phyloP scores from a whole-genome alignment of 2,113 vertebrate species.

The Xiphias gladius region DNA sequence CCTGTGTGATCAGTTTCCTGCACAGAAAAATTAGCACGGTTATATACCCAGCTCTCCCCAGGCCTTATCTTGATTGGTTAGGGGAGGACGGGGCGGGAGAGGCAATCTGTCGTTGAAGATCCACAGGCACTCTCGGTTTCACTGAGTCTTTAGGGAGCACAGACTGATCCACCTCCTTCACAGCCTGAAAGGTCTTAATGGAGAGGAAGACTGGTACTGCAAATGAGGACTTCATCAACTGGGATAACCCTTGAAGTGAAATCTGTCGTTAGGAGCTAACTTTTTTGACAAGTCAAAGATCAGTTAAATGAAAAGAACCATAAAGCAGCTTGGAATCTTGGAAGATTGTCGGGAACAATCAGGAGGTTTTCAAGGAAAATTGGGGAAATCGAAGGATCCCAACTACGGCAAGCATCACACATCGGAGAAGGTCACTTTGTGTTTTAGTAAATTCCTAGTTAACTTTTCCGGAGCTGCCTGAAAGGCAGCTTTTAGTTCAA shows the following conservation, averaged over 20 bases:
- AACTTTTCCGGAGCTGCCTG: neutral
- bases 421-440: neutral
- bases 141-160: slow-evolving; percentile 41
- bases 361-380: neutral
- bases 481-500: neutral
- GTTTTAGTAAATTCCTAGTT: neutral
- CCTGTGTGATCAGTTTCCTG: slow-evolving; percentile 43
- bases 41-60: slow-evolving; percentile 40
- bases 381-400: neutral
- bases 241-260: neutral
- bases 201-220: slow-evolving; percentile 3
- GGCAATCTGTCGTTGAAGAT: slow-evolving; percentile 68
- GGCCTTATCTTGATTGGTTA: slow-evolving; percentile 82
- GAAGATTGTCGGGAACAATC: slow-evolving; percentile 1
- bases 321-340: neutral
- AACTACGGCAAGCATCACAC: neutral
- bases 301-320: neutral
- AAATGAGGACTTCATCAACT: neutral
- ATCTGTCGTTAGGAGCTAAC: neutral
- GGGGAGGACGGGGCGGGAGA: slow-evolving; percentile 71
- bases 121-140: slow-evolving; percentile 70
- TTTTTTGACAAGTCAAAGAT: neutral
- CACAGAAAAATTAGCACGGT: slow-evolving; percentile 62
- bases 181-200: slow-evolving; percentile 24
- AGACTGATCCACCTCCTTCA: slow-evolving; percentile 37